Base-by-base conservation (phyloP, 2,888 invertebrate genomes). In the Drosophila imparisetae region DNA sequence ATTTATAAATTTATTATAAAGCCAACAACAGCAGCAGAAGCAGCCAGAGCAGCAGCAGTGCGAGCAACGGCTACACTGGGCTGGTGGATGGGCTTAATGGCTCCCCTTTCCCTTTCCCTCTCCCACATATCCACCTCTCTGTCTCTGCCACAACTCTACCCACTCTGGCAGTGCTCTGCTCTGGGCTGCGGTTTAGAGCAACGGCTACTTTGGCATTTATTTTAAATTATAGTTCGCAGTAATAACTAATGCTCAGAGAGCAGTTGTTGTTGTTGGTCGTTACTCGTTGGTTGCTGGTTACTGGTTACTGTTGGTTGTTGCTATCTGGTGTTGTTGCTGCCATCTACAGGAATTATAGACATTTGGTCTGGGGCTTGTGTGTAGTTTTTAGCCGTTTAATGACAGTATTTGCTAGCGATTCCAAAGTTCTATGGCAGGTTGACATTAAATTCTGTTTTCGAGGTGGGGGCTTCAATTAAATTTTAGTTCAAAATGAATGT, bases 1-100 rank as follows among this genome's bases (percentile, higher is more conserved):
- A 89, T 90, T 89, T 89, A 89, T 90, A 89, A 90, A 91, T 89
- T 89, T 91, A 89, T 89, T 89, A 89, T 89, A 80, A 84, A 89
- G 75, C 81, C 73, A 88, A 69, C 66, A 72, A 73, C 72, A 79
- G 65, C 63, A 69, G 45, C 48, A 67, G 55, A 54, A 62, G 53
- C 48, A 34, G 32, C 3, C 40, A 53, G 49, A 59, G 54, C 52
- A 29, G 30, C 2, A 32, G 49, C n/a, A 61, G 49, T 38, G 61
- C 61, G 60, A 59, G 68, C 58, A 66, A 58, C 53, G 65, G 72
- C 62, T 66, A 53, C 64, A 61, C 66, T 66, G 42, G 40, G 36
- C 21, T 65, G 48, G 57, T 66, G 78, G 71, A 84, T 83, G 81
- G 89, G 70, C 68, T 84, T 89, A 89, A 89, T 87, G 87, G 89